A percentile compares a stretch with the other conserved stretches of the same genome.
phyloP scores from a whole-genome alignment of 2,113 vertebrate species.

The Sciurus niger region DNA sequence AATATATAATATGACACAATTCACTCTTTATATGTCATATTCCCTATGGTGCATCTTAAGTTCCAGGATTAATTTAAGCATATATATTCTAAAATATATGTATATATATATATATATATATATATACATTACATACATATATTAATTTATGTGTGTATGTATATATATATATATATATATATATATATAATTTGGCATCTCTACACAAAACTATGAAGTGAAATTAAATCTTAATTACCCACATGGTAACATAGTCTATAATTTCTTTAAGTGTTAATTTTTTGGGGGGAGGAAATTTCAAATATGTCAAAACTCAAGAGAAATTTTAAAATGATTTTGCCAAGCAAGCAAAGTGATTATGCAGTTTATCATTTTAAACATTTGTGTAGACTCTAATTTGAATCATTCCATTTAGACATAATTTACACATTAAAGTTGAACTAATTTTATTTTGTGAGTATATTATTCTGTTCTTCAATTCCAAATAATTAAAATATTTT shows the following conservation, averaged over 20 bases:
- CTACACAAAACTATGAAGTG: neutral
- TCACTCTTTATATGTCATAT: fast-evolving
- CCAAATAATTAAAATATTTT: neutral
- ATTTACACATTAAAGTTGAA: neutral
- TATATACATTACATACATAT: too few species aligned
- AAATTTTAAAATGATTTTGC: neutral
- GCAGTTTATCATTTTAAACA: neutral
- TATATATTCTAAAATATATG: neutral
- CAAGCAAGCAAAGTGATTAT: neutral
- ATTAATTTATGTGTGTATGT: too few species aligned
- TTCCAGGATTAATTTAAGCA: neutral
- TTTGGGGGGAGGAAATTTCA: neutral
- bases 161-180: too few species aligned
- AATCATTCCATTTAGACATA: neutral
- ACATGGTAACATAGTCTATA: neutral
- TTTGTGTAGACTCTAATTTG: neutral
- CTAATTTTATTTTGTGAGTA: neutral
- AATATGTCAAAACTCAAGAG: neutral
- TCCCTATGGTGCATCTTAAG: neutral
- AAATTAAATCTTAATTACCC: neutral
- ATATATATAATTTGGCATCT: neutral
- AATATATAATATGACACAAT: neutral
- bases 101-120: too few species aligned
- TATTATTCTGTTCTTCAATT: neutral
- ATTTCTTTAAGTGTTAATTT: neutral